A percentile compares a stretch with the other conserved stretches of the same genome.
Conservation (phyloP, 2,113 vertebrate species). For the Vicugna pacos region DNA sequence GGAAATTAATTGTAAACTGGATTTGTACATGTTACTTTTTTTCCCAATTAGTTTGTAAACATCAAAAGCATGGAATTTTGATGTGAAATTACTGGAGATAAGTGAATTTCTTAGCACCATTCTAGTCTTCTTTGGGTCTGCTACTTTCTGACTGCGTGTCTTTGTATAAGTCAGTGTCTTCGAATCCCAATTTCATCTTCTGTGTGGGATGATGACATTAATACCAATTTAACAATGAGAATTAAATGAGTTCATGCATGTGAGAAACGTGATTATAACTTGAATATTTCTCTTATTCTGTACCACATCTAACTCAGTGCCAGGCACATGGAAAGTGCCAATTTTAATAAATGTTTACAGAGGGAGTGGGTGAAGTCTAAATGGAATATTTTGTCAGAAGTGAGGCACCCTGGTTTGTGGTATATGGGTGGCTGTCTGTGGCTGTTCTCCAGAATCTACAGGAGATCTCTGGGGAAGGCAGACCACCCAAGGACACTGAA, state of each 20-base stretch:
- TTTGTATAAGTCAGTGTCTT: constrained; percentile 4
- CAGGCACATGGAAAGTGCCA: neutral
- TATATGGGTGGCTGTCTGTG: neutral
- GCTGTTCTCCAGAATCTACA: neutral
- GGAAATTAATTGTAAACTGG: constrained; percentile 30
- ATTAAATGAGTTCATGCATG: constrained; percentile 7
- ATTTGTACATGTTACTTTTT: constrained; percentile 14
- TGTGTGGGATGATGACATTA: constrained; percentile 11
- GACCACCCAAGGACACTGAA: neutral
- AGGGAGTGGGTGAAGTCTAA: neutral
- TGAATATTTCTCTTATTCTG: constrained; percentile 27
- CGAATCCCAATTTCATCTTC: constrained; percentile 21
- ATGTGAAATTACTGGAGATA: neutral
- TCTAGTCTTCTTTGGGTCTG: neutral
- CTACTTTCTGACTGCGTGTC: neutral
- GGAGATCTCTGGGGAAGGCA: neutral
- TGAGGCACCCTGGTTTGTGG: neutral
- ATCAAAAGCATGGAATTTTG: constrained; percentile 7
- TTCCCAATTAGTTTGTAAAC: neutral
- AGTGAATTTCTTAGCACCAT: constrained; percentile 32
- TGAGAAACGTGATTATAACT: constrained; percentile 31
- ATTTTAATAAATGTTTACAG: constrained; percentile 54
- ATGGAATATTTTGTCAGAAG: constrained; percentile 53
- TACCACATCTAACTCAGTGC: neutral
- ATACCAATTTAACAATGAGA: neutral